Percentiles rank a stretch among this genome's conserved stretches.
Conservation (phyloP, 1,140 invertebrate species). For the Caenorhabditis inopinata region DNA sequence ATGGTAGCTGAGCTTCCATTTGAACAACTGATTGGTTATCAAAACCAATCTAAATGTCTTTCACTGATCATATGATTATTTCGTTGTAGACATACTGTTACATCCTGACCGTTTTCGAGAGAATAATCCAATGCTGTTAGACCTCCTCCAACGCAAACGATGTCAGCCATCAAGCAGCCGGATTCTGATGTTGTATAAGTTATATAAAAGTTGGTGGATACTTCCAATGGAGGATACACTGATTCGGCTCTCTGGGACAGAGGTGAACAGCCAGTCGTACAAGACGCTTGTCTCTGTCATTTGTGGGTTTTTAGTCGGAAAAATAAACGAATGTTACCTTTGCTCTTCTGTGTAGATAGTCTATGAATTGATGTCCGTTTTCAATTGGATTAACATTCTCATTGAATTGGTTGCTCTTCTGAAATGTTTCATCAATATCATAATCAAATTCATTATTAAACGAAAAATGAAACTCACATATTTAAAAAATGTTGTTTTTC, state of each 20-base stretch:
- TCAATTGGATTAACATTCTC: too few species aligned
- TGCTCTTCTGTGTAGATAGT: neutral
- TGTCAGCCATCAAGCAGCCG: neutral
- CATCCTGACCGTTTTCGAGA: neutral
- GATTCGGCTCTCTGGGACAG: neutral
- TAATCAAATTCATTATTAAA: too few species aligned
- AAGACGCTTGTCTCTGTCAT: neutral
- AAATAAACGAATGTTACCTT: neutral
- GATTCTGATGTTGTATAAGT: neutral
- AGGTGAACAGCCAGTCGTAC: neutral
- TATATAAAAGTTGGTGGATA: neutral
- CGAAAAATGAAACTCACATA: too few species aligned
- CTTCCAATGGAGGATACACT: neutral
- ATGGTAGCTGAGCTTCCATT: neutral
- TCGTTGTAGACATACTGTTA: neutral
- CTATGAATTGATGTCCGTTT: too few species aligned
- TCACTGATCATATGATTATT: too few species aligned
- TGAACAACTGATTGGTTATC: neutral
- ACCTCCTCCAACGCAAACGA: neutral
- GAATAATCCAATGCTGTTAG: neutral
- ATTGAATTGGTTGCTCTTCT: too few species aligned
- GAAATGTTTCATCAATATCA: too few species aligned
- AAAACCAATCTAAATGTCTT: neutral
- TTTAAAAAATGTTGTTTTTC: too few species aligned
- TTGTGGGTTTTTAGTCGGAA: too few species aligned